phyloP scores from a whole-genome alignment of 1,140 invertebrate species.

The Druon quercuslanigerum region DNA sequence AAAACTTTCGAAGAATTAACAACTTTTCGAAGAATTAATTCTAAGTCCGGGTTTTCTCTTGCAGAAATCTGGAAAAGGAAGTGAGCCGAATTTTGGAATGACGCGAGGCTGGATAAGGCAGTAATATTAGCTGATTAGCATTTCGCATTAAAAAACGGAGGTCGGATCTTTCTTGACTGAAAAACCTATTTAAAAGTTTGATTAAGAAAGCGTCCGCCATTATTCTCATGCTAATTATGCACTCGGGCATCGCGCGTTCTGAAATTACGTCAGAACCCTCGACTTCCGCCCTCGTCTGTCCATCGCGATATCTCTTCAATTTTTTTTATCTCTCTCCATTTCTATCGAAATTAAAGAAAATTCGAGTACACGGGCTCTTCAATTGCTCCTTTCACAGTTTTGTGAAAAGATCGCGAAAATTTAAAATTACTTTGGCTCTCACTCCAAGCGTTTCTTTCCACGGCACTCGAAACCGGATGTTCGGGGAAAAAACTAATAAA shows the following conservation, averaged over 20 bases:
- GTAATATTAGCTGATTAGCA: slow-evolving; percentile 61
- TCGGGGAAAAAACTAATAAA: slow-evolving; percentile 9
- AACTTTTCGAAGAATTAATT: slow-evolving; percentile 8
- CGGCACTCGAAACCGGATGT: slow-evolving; percentile 20
- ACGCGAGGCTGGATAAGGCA: slow-evolving; percentile 54
- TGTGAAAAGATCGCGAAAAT: slow-evolving; percentile 27
- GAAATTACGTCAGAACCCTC: slow-evolving; percentile 57
- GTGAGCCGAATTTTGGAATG: slow-evolving; percentile 27
- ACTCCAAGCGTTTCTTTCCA: slow-evolving; percentile 9
- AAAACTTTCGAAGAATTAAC: background rate
- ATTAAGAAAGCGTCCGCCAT: slow-evolving; percentile 64
- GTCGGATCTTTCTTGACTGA: slow-evolving; percentile 49
- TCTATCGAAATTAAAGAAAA: slow-evolving; percentile 44
- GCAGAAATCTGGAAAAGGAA: background rate
- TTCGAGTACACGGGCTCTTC: slow-evolving; percentile 44
- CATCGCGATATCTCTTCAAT: slow-evolving; percentile 35
- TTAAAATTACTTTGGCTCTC: slow-evolving; percentile 25
- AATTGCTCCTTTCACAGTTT: slow-evolving; percentile 48
- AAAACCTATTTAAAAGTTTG: slow-evolving; percentile 71
- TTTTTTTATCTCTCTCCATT: slow-evolving; percentile 34
- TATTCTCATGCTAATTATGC: slow-evolving; percentile 70
- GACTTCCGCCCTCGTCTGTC: slow-evolving; percentile 40
- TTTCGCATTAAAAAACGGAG: slow-evolving; percentile 57
- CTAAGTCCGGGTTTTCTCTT: slow-evolving; percentile 23
- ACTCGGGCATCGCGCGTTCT: slow-evolving; percentile 52